Evolutionary conservation across 2,797 vertebrate species (phyloP), one percentile per base, ranked within the genome.

Genomic region (Sus cebifrons): DNA sequence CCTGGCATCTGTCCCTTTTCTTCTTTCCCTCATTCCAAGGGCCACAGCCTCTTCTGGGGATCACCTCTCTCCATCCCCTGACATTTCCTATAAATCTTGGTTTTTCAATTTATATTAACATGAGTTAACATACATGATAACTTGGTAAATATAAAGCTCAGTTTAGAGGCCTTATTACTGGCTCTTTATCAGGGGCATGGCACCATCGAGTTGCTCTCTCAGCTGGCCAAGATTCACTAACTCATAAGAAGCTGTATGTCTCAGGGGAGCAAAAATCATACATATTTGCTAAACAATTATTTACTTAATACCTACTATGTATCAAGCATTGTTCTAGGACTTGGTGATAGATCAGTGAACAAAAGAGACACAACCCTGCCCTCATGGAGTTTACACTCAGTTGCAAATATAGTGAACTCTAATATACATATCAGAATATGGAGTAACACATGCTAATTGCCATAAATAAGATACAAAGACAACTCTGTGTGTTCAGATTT

Each of bases 1-100:
- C n/a, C 44, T 90, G 49, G 70, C 15, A 71, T 10, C 83, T 83
- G 21, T 73, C 18, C 13, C 25, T 71, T 89, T 88, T 78, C 27
- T 96, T 74, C 54, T 70, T 88, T 93, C 29, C 65, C 17, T 97
- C 44, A 86, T 56, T 89, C 4, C 79, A 20, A 92, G 60, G 23
- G 2, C 60, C 81, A 92, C 8, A 74, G 49, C 56, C 40, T 78
- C 18, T 86, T 84, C 74, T 90, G 81, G 23, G 52, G 32, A 65
- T 27, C 36, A 49, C 23, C 44, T 81, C 49, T 95, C 52, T 81
- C 29, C 5, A 85, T 10, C 18, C 29, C n/a, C 29, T 20, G 27
- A 62, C 5, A 88, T 36, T 15, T 60, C 16, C 16, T 78, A 82
- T 91, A 89, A 96, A 65, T 64, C 14, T 82, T 89, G 10, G 58